Base-by-base conservation (phyloP, 2,888 invertebrate species). In the Abrostola triplasia region DNA sequence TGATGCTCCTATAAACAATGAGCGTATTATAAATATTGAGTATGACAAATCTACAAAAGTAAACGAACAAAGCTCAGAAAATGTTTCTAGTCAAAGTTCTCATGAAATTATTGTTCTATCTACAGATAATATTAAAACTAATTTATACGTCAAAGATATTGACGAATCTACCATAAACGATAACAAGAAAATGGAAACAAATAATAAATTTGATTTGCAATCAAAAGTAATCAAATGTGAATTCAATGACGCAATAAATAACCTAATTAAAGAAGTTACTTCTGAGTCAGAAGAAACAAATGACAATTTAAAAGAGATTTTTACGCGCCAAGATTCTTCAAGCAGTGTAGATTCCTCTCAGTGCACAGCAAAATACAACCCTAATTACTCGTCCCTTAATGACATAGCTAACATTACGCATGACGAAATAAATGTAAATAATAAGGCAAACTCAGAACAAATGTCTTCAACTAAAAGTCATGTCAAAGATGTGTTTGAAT, bases 361-460 rank as follows among this genome's bases (percentile, higher is more conserved):
- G 79, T 96, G 96, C 86, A 97, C 97, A 38, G 96, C 96, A 67
- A 96, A 96, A 85, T 96, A 96, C 84, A 96, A 96, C 79, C 95
- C 96, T 42, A 91, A 91, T 65, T 92, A 90, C 82, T 95, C 96
- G 56, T 96, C 96, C 73, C 90, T 96, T 53, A 95, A 94, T 79
- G 96, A 96, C 84, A 93, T 96, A 56, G 92, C 95, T 80, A 95
- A 95, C 78, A 89, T 95, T 76, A 82, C 95, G 86, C 94, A 95
- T 82, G 95, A 95, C 74, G 95, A 95, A 67, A 64, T 63, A 52
- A 79, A 56, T 71, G 84, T 86, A 59, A 81, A 58, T 63, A 85
- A 87, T 63, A 85, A 87, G 76, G 60, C 52, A 72, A 80, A 76
- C 66, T 64, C 56, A 70, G 80, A 83, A 61, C 64, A 73, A 55